Base-by-base conservation (phyloP, 2,797 vertebrate genomes). In the Triplophysa bombifrons region DNA sequence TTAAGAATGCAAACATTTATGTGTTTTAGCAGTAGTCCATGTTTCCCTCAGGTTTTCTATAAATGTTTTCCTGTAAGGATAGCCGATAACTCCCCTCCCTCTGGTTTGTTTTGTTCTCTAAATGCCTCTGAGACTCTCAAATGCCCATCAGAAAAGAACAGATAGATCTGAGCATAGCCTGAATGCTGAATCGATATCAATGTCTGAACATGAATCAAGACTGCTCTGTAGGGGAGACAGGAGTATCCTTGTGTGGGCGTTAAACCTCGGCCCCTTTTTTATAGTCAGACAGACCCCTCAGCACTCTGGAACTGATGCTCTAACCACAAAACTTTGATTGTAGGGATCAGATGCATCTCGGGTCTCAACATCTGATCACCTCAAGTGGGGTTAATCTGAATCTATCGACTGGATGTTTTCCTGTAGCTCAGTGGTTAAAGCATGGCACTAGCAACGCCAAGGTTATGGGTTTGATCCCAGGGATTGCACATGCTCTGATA, bases 151-250 rank as follows among this genome's bases (percentile, higher is more conserved):
- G 61, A 64, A 73, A 76, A 63, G 70, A 70, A 14, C 71, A 80
- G 61, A 74, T 71, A 68, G 50, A 69, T 44, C 61, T 71, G 66
- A 71, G 67, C 80, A 65, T 12, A 56, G 72, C 68, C 81, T 25
- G 58, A 50, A 78, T 74, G 61, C 67, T 44, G 48, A 85, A 85
- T 83, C 75, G 7, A 81, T 83, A 83, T 70, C 22, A 3, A 56
- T 46, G 81, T 82, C 56, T 78, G 75, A 83, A 81, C 72, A 65
- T 14, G 13, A 73, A 76, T 69, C 72, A 71, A 70, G 56, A 76
- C 50, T 16, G n/a, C 50, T 5, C 34, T 66, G 17, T 50, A 17
- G 50, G 69, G 22, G 14, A 46, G 22, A 72, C 8, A 27, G 69
- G 60, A 65, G 34, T 25, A 56, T 72, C 50, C 20, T 44, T 30